Evolutionary conservation across 2,797 vertebrate genomes (phyloP).

Genomic region (Pelodytes ibericus): DNA sequence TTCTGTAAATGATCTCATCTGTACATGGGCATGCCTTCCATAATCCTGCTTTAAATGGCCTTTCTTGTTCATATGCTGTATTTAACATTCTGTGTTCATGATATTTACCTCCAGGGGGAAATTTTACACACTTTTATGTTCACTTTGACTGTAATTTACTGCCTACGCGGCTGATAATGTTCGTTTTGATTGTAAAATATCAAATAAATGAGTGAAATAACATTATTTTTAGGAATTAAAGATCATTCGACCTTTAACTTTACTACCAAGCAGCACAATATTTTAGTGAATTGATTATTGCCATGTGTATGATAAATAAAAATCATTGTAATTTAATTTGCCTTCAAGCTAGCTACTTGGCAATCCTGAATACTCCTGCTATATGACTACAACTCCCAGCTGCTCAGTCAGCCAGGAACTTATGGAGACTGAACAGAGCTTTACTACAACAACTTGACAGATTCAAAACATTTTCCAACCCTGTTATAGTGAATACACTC

Average conservation of each 20-base stretch:
- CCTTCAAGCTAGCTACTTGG: too few species aligned
- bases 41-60: too few species aligned
- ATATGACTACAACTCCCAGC: too few species aligned
- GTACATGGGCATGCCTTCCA: too few species aligned
- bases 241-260: slow-evolving; percentile 9
- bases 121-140: neutral
- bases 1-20: too few species aligned
- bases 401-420: too few species aligned
- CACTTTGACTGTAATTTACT: slow-evolving; percentile 10
- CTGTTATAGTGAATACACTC: too few species aligned
- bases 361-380: too few species aligned
- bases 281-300: neutral
- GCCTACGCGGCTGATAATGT: neutral
- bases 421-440: too few species aligned
- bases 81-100: neutral
- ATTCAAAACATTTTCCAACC: too few species aligned
- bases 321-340: too few species aligned
- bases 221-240: slow-evolving; percentile 4
- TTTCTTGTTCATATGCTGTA: neutral
- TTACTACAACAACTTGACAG: too few species aligned
- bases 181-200: slow-evolving; percentile 1
- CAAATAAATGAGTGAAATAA: slow-evolving; percentile 3
- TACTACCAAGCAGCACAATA: neutral
- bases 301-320: slow-evolving; percentile 7
- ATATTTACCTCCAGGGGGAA: neutral